Evolutionary conservation across 2,797 vertebrate genomes (phyloP), one percentile per base, ranked within the genome.

Genomic region (Lagocephalus sceleratus): DNA sequence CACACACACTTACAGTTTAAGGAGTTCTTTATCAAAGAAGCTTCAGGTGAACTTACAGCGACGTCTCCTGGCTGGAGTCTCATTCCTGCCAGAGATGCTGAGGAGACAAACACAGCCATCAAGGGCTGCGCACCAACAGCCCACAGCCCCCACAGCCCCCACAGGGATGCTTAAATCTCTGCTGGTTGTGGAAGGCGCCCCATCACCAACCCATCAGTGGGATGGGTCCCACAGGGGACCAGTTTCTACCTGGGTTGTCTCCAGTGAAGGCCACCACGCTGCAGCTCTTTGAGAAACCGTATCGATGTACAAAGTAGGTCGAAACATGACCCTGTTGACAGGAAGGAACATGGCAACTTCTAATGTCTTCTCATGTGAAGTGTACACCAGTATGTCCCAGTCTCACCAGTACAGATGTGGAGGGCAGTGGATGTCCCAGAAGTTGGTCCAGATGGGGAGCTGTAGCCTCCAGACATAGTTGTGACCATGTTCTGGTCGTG

Each of bases 61-160:
- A 97, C 79, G 80, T 99, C 95, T 46, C 94, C 95, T 70, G 91
- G 91, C 65, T 92, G 88, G 5, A 99, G 94, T 48, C 87, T 92
- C 95, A 98, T 98, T 60, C 94, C 97, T 17, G 95, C 95, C 85
- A 99, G 75, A 0, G 97, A 99, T 0, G 93, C 97, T 99, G 81
- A n/a, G 54, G 41, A 62, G 10, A 55, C 1, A 45, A 20, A 43
- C 0, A 22, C 26, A 17, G 1, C 5, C 20, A 7, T 47, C 12
- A 23, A 5, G 42, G 9, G 2, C 10, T 5, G 5, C 6, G 16
- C 25, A 26, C 9, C 25, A n/a, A n/a, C n/a, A n/a, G n/a, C n/a
- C n/a, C n/a, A n/a, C n/a, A n/a, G n/a, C n/a, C n/a, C n/a, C n/a
- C n/a, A n/a, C n/a, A n/a, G n/a, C n/a, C n/a, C n/a, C n/a, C n/a